phyloP scores from a whole-genome alignment of 1,140 invertebrate species.

The Heliconius eleuchia region DNA sequence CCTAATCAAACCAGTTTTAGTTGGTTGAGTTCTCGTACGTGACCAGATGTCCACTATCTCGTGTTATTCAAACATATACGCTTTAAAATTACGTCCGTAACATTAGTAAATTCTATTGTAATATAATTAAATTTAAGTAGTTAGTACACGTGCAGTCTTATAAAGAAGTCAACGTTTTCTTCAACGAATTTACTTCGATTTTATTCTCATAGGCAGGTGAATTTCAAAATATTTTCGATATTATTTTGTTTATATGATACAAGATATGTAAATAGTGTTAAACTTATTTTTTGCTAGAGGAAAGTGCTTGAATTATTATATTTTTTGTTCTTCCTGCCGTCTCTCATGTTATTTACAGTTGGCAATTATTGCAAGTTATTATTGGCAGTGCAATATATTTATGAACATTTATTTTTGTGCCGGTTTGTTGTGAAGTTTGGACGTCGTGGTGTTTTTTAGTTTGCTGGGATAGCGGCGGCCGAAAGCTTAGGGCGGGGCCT shows the following conservation, averaged over 20 bases:
- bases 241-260: too few species aligned
- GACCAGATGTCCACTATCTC: constrained; percentile 18
- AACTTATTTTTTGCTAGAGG: too few species aligned
- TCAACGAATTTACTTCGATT: too few species aligned
- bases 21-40: constrained; percentile 21
- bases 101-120: constrained; percentile 14
- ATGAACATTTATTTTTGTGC: constrained; percentile 50
- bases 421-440: constrained; percentile 46
- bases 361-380: constrained; percentile 27
- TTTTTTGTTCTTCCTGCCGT: neutral
- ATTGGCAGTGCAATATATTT: constrained; percentile 29
- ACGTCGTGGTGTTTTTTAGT: constrained; percentile 55
- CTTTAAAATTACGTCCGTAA: constrained; percentile 8
- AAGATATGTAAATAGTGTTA: too few species aligned
- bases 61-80: constrained; percentile 20
- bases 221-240: too few species aligned
- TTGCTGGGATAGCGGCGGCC: constrained; percentile 44
- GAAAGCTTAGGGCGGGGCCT: constrained; percentile 55
- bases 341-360: neutral
- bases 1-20: constrained; percentile 31
- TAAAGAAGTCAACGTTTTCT: too few species aligned
- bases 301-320: neutral
- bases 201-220: too few species aligned
- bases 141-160: too few species aligned
- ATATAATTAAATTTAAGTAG: too few species aligned